These are phyloP conservation scores for Phyto melanocephala DNA, from an alignment of 2,888 invertebrate species.

Conservation along the genomic window DNA sequence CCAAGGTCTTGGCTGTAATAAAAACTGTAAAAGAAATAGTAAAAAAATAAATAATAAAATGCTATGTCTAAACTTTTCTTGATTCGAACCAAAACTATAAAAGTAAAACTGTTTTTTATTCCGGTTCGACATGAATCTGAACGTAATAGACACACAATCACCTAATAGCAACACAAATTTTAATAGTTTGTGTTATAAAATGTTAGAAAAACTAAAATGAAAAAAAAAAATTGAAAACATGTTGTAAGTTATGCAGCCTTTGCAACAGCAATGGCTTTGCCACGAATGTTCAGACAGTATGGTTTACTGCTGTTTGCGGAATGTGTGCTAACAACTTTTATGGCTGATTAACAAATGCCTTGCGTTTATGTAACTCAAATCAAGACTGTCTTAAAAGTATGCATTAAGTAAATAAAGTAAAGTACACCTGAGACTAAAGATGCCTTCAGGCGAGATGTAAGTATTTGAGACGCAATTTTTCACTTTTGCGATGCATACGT, in stretches of 20 bases:
- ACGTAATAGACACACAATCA: slow-evolving; percentile 15
- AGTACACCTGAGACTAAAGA: not conserved
- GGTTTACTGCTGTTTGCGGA: slow-evolving; percentile 3
- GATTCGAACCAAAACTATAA: slow-evolving; percentile 10
- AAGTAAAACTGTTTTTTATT: slow-evolving; percentile 19
- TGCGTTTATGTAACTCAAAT: slow-evolving; percentile 13
- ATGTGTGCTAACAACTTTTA: slow-evolving; percentile 56
- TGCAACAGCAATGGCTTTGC: slow-evolving; percentile 55
- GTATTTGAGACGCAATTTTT: no score
- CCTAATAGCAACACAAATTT: not conserved
- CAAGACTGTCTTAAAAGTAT: slow-evolving; percentile 2
- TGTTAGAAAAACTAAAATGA: not conserved
- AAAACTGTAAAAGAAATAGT: slow-evolving; percentile 24
- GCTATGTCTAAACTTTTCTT: slow-evolving; percentile 7
- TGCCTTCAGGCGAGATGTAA: no score
- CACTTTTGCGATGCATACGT: no score
- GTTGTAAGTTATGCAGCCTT: slow-evolving; percentile 32
- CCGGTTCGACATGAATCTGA: slow-evolving; percentile 28
- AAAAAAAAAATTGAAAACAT: not conserved
- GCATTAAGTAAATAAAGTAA: no score
- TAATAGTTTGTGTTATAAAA: slow-evolving; percentile 26
- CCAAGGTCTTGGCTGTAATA: slow-evolving; percentile 57
- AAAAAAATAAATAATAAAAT: slow-evolving; percentile 23
- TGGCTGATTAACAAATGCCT: slow-evolving; percentile 14
- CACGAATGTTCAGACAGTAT: slow-evolving; percentile 13